These are phyloP conservation scores for Bhutanitis thaidina DNA, from an alignment of 2,888 invertebrate genomes.

Conservation along the genomic window DNA sequence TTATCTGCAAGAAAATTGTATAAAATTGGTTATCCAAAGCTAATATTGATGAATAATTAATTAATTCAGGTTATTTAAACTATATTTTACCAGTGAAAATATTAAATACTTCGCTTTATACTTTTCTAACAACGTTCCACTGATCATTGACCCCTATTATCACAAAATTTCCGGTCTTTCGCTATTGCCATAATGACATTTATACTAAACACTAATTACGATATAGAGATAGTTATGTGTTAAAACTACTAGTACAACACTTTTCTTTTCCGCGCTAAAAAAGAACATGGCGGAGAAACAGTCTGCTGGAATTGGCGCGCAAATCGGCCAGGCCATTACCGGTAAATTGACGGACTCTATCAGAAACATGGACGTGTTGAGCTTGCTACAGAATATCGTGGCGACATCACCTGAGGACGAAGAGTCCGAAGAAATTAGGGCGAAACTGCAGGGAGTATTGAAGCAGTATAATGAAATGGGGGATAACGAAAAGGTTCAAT, in stretches of 20 bases:
- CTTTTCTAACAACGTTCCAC: too few relatives aligned
- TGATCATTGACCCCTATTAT: neutral
- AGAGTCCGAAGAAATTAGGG: slow-evolving; percentile 44
- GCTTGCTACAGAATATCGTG: slow-evolving; percentile 54
- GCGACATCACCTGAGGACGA: slow-evolving; percentile 48
- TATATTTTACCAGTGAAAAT: too few relatives aligned
- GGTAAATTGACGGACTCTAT: slow-evolving; percentile 55
- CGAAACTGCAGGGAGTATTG: slow-evolving; percentile 49
- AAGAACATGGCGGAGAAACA: slow-evolving; percentile 42
- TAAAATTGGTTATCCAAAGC: too few relatives aligned
- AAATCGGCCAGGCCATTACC: slow-evolving; percentile 46
- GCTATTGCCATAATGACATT: neutral
- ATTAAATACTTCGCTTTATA: too few relatives aligned
- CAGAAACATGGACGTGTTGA: slow-evolving; percentile 54
- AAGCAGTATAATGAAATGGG: slow-evolving; percentile 45
- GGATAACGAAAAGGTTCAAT: slow-evolving; percentile 50
- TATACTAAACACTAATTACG: neutral
- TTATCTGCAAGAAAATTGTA: too few relatives aligned
- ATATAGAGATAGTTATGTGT: neutral
- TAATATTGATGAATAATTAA: too few relatives aligned
- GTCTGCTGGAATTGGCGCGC: slow-evolving; percentile 23
- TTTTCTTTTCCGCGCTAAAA: slow-evolving; percentile 4
- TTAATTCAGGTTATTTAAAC: too few relatives aligned
- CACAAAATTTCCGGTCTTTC: neutral
- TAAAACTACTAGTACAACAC: neutral